Base-by-base conservation (phyloP, 2,113 vertebrate genomes). In the Microtus oregoni region DNA sequence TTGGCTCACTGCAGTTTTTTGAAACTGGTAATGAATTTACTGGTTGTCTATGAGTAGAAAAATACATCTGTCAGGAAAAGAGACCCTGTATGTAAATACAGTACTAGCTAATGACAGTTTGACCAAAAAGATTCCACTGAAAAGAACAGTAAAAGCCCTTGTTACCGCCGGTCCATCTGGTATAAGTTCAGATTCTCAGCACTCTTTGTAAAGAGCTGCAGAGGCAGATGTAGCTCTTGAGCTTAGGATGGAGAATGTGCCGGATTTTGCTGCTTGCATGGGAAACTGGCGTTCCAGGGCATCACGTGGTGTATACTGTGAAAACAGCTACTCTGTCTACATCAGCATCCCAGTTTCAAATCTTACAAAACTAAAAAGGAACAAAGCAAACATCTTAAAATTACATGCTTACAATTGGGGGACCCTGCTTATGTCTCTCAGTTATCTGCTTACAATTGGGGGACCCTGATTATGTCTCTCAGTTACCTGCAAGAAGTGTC, bases 231-330 rank as follows among this genome's bases (percentile, higher is more conserved):
- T 98, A 99, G 99, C 99, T 99, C 99, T 99, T 98, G 98, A 99
- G 99, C 99, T 99, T 99, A 99, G 99, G 99, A 99, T 99, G 99
- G 99, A 99, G 99, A 99, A 99, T 98, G 99, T 99, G 99, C 99
- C 99, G 99, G 99, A 99, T 99, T 99, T 97, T 97, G 97, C 98
- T 98, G 99, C 98, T 99, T 98, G 98, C 99, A 99, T 99, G 99
- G 99, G 99, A 99, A 99, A 99, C 99, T 99, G 99, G 99, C 99
- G 98, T 99, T 99, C 99, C 99, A 99, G 99, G 99, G 99, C 99
- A 99, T 99, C 99, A 99, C 99, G 99, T 99, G 98, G 98, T 93
- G 98, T 98, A 98, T 98, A 98, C 98, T 98, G 98, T 98, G 98
- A 98, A 98, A 98, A 98, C 98, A 97, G 98, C 98, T 98, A 98